Evolutionary conservation across 2,888 invertebrate genomes (phyloP), one percentile per base, ranked within the genome.

Genomic region (Drosophila mimetica): DNA sequence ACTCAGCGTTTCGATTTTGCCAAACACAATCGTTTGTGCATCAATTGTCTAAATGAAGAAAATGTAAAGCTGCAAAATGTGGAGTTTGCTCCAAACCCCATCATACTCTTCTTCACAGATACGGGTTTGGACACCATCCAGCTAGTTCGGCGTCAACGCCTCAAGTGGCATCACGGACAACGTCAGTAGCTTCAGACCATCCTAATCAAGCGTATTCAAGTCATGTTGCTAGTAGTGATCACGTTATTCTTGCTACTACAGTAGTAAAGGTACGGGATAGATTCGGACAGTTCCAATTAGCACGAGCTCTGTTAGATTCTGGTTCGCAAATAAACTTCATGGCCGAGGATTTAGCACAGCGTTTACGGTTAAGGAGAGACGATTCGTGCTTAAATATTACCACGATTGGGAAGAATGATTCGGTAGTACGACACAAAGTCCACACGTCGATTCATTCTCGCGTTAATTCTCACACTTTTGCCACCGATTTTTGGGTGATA

Each of bases 261-360:
- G 13, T 48, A n/a, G 48, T 50, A 20, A 36, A 22, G 34, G 48
- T 22, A 4, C n/a, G 48, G 4, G 14, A 50, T 50, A 34, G 34
- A 32, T 50, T 50, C 5, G 48, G 34, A 36, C 14, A 11, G 6
- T 50, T 36, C 6, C 14, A 36, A 14, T 36, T 36, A 14, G 48
- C 16, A 25, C 13, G 14, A 37, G 16, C 22, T 4, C 8, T 8
- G 0, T 36, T 51, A 37, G 25, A 51, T 8, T 36, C 8, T 2
- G 36, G 36, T 1, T 37, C 25, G 9, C 14, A 37, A 51, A 16
- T 37, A 2, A 25, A 37, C 3, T 16, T 37, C 4, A n/a, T 48
- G 20, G n/a, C n/a, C n/a, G n/a, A n/a, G n/a, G 32, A 47, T 5
- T 20, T 32, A 32, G 47, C 32, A 28, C 28, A 28, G 14, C 28